Percentiles rank a stretch among this genome's conserved stretches.
Evolutionary conservation across 1,140 invertebrate species (phyloP).

Genomic region (Branchinecta lynchi): DNA sequence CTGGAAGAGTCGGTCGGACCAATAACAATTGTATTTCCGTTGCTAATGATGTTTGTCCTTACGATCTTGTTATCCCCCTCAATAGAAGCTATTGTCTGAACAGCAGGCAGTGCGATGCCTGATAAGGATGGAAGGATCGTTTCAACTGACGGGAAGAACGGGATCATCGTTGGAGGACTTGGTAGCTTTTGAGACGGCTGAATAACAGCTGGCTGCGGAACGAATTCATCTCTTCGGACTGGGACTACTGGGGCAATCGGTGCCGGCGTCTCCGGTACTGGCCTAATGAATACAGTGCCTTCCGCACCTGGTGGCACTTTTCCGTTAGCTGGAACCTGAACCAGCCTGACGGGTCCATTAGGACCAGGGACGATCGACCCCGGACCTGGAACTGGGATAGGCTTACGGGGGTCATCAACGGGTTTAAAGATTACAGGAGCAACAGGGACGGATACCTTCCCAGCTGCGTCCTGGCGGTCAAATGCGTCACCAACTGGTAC

Average conservation of each 20-base stretch:
- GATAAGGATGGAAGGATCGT: slow-evolving; percentile 13
- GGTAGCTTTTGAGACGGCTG: neutral
- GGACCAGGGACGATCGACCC: slow-evolving; percentile 20
- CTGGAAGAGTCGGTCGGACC: slow-evolving; percentile 14
- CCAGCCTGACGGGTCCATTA: slow-evolving; percentile 20
- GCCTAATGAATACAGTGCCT: slow-evolving; percentile 20
- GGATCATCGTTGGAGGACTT: neutral
- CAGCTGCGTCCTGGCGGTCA: neutral
- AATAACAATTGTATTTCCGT: slow-evolving; percentile 19
- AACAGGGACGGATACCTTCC: neutral
- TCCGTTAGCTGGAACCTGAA: slow-evolving; percentile 17
- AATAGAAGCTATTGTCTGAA: slow-evolving; percentile 28
- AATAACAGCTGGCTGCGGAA: slow-evolving; percentile 1
- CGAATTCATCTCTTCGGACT: neutral
- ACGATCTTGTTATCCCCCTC: slow-evolving; percentile 29
- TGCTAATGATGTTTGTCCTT: slow-evolving; percentile 23
- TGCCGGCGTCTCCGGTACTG: slow-evolving; percentile 10
- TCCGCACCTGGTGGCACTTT: slow-evolving; percentile 17
- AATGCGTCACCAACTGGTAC: neutral
- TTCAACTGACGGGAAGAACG: neutral
- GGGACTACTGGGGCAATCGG: neutral
- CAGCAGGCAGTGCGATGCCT: slow-evolving; percentile 12
- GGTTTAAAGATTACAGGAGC: neutral
- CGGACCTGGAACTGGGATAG: neutral
- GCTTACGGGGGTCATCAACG: neutral